Conservation (phyloP, 2,113 vertebrate genomes). For the Scopus umbretta region DNA sequence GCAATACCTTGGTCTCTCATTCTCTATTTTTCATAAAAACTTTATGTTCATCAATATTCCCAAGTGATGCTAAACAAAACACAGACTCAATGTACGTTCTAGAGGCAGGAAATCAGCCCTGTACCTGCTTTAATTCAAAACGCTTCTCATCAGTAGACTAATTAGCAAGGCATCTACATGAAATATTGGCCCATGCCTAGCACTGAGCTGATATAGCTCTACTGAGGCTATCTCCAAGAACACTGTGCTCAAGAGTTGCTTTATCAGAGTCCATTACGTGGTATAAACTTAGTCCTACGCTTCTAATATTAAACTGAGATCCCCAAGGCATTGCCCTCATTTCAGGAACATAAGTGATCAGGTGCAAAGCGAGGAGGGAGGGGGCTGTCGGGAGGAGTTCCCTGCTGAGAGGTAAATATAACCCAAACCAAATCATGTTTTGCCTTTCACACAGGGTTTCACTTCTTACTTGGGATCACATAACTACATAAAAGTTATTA, state of each 20-base stretch:
- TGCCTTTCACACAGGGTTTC: neutral
- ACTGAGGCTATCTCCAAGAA: neutral
- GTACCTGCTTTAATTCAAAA: neutral
- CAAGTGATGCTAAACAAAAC: neutral
- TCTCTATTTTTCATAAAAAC: neutral
- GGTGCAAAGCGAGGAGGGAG: neutral
- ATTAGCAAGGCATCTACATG: neutral
- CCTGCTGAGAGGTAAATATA: neutral
- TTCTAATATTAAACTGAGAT: neutral
- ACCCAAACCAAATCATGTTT: neutral
- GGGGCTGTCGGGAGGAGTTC: neutral
- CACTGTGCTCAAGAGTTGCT: neutral
- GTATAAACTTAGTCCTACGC: neutral
- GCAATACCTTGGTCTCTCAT: neutral
- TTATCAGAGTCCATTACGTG: neutral
- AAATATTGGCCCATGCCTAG: neutral
- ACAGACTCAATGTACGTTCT: accelerated
- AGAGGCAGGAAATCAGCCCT: neutral
- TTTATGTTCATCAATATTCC: neutral
- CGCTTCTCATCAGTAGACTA: neutral
- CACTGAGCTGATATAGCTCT: neutral
- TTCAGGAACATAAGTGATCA: neutral
- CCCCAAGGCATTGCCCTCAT: accelerated
- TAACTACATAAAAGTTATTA: neutral
- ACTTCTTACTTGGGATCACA: neutral